Conservation (phyloP, 2,797 vertebrate species). For the Poeciliopsis infans region DNA sequence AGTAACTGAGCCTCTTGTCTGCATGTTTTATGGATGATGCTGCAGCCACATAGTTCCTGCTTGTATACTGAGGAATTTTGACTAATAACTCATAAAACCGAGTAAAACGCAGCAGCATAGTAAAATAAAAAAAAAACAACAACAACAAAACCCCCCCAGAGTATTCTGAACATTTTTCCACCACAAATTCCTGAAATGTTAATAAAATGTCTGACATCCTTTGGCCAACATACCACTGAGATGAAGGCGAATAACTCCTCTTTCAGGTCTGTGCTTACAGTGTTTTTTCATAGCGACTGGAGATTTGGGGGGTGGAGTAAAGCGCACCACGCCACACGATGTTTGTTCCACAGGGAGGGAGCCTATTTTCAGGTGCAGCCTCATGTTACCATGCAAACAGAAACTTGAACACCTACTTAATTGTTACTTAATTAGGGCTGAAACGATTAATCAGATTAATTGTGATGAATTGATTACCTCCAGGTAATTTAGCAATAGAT, state of each 20-base stretch:
- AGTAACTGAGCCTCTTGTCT: neutral
- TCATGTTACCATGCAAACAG: neutral
- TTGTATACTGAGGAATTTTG: neutral
- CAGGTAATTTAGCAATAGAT: too few species aligned
- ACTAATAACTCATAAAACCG: conserved; percentile 11
- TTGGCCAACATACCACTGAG: neutral
- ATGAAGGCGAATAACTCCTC: neutral
- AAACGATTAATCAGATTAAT: too few species aligned
- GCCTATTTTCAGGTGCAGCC: conserved; percentile 3
- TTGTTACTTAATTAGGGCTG: neutral
- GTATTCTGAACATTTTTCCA: neutral
- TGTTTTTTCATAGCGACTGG: neutral
- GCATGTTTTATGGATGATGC: neutral
- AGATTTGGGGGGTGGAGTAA: neutral
- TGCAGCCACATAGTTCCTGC: neutral
- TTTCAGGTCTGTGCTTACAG: neutral
- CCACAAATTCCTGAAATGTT: neutral
- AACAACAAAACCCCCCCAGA: too few species aligned
- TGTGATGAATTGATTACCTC: too few species aligned
- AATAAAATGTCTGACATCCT: neutral
- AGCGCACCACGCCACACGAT: neutral
- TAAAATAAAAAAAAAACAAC: neutral
- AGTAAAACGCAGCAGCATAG: neutral
- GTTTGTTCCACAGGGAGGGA: neutral
- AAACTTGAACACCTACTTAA: neutral